These are phyloP conservation scores for Cheilosia soror DNA, from an alignment of 2,888 invertebrate genomes.

Conservation along the genomic window DNA sequence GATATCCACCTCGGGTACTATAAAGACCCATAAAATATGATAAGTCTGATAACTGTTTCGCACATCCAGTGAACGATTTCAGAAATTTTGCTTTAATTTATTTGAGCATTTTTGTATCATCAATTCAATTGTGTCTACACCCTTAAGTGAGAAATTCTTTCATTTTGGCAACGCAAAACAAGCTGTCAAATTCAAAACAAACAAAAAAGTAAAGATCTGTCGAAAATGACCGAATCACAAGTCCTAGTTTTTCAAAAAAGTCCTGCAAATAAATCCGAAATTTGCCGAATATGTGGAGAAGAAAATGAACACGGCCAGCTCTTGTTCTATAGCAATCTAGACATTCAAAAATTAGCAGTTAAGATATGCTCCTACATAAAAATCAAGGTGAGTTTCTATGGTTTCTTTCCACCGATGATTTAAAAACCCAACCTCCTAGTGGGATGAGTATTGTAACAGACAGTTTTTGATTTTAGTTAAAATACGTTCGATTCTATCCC, in stretches of 20 bases:
- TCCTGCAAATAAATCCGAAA: conserved; percentile 85
- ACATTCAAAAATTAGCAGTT: conserved; percentile 82
- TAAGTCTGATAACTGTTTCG: too few species aligned
- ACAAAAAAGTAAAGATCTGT: background rate
- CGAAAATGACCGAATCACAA: conserved; percentile 37
- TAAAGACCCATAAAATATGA: too few species aligned
- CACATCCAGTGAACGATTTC: too few species aligned
- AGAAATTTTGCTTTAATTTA: too few species aligned
- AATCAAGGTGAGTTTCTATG: conserved; percentile 59
- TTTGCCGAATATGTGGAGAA: conserved; percentile 91
- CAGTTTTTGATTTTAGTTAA: conserved; percentile 84
- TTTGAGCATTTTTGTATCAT: too few species aligned
- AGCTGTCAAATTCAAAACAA: conserved; percentile 46
- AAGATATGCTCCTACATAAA: conserved; percentile 63
- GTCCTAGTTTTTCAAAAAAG: background rate
- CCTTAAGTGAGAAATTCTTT: background rate
- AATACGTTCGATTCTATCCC: conserved; percentile 88
- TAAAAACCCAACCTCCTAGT: background rate
- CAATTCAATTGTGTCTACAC: too few species aligned
- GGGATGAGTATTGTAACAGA: background rate
- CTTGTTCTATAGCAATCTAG: conserved; percentile 86
- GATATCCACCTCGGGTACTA: too few species aligned
- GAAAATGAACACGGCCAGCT: conserved; percentile 88
- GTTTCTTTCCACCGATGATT: conserved; percentile 31
- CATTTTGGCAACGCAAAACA: conserved; percentile 24